Base-by-base conservation (phyloP, 2,797 vertebrate species). In the Siniperca undulata region DNA sequence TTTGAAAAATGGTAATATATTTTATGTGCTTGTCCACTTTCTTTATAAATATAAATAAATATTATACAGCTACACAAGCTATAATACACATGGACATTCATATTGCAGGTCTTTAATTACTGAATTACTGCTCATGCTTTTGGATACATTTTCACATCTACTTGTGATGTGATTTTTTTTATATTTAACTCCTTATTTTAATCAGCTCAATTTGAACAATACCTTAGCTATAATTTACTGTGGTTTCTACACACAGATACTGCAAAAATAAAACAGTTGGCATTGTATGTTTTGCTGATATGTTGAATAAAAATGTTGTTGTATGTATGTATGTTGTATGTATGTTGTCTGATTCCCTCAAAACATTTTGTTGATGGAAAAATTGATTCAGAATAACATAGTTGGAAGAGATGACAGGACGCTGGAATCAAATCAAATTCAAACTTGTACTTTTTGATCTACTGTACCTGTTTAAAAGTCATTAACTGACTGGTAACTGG, bases 401-500 rank as follows among this genome's bases (percentile, higher is more conserved):
- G 30, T 65, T 11, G 3, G 16, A 19, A 46, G 10, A 53, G 0
- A 13, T 30, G 30, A 3, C 30, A 30, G 30, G 30, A 30, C 30
- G 3, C 30, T 30, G 30, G 30, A 30, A 30, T 0, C 30, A 30
- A 30, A 30, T 46, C 17, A 50, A 56, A 72, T 30, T 13, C 19
- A 20, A 46, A 38, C 34, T 0, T 55, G 17, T 19, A 22, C 14
- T 60, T 36, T 52, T 10, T 52, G 22, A 67, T 46, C 27, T 76
- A 30, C 27, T 56, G 40, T 36, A 24, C 20, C 5, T 27, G 61
- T 12, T 17, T 27, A 27, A 70, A 73, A 38, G 7, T 38, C 74
- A 78, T 74, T 66, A 71, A 19, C 34, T 65, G 42, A 46, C 44
- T 44, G 46, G 14, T 46, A 46, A n/a, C 75, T 58, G 14, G 3